These are phyloP conservation scores for Carcinoscorpius rotundicauda DNA, from an alignment of 1,140 invertebrate species.

Conservation along the genomic window DNA sequence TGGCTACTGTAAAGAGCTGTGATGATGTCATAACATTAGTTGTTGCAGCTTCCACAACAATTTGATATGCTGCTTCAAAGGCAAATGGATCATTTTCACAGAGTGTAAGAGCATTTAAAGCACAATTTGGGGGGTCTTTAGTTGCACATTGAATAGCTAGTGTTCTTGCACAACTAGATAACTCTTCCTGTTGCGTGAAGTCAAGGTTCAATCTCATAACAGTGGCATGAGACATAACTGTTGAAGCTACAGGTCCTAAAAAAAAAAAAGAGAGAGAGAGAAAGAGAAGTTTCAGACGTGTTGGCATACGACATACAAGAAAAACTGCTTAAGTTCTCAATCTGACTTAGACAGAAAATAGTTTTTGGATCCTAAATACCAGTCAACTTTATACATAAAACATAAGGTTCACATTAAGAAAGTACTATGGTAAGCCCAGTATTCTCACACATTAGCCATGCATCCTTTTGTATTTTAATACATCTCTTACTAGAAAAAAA, in stretches of 20 bases:
- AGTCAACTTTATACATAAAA: no score
- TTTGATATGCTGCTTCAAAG: constrained; percentile 72
- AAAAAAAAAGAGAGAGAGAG: constrained; percentile 7
- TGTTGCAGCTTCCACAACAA: constrained; percentile 63
- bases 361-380: no score
- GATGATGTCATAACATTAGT: constrained; percentile 60
- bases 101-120: constrained; percentile 63
- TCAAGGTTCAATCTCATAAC: constrained; percentile 56
- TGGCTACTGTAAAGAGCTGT: constrained; percentile 67
- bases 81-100: constrained; percentile 69
- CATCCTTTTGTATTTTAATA: no score
- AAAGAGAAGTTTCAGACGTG: no score
- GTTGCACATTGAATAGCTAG: constrained; percentile 69
- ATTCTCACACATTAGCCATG: no score
- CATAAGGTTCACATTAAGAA: no score
- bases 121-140: constrained; percentile 75
- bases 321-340: no score
- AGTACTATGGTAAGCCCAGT: no score
- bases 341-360: no score
- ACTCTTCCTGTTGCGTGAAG: constrained; percentile 62
- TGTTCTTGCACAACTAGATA: constrained; percentile 59
- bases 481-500: no score
- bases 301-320: no score
- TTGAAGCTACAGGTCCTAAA: constrained; percentile 59
- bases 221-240: constrained; percentile 66